Conservation (phyloP, 2,797 vertebrate species). For the Tamandua tetradactyla region DNA sequence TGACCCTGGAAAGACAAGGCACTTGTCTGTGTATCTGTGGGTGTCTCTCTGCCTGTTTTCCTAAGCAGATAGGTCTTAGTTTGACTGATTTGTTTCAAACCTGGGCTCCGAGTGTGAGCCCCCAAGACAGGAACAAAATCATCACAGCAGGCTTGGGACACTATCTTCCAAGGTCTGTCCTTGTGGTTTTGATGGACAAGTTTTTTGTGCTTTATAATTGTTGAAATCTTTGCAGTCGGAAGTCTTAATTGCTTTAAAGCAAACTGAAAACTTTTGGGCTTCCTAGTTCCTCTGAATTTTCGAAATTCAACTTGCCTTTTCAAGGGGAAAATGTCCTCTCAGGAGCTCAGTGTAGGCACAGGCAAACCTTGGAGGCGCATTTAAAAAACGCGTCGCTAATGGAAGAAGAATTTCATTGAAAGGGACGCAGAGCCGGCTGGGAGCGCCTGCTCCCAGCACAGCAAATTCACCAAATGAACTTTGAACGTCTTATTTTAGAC, state of each 20-base stretch:
- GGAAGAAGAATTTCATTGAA: conserved; percentile 79
- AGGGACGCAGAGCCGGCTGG: conserved; percentile 41
- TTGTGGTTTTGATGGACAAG: conserved; percentile 48
- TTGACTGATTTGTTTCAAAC: not conserved
- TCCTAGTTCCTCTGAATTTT: not conserved
- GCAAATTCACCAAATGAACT: conserved; percentile 66
- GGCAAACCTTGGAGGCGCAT: not conserved
- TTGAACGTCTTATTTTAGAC: conserved; percentile 70
- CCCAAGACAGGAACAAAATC: not conserved
- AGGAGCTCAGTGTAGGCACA: conserved; percentile 14
- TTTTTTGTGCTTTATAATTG: not conserved
- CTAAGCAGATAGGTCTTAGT: not conserved
- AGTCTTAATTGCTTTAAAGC: conserved; percentile 49
- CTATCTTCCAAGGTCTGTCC: not conserved
- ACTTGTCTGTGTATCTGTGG: not conserved
- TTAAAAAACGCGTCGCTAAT: conserved; percentile 34
- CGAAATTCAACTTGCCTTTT: conserved; percentile 41
- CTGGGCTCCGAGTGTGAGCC: not conserved
- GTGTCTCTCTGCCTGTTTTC: not conserved
- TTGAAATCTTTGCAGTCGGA: conserved; percentile 12
- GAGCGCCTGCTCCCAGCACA: not conserved
- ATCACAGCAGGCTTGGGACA: conserved; percentile 8
- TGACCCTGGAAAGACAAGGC: not conserved
- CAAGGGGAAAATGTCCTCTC: conserved; percentile 43
- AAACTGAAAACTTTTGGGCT: conserved; percentile 22